phyloP scores from a whole-genome alignment of 1,140 invertebrate genomes.

The Lethocerus indicus region DNA sequence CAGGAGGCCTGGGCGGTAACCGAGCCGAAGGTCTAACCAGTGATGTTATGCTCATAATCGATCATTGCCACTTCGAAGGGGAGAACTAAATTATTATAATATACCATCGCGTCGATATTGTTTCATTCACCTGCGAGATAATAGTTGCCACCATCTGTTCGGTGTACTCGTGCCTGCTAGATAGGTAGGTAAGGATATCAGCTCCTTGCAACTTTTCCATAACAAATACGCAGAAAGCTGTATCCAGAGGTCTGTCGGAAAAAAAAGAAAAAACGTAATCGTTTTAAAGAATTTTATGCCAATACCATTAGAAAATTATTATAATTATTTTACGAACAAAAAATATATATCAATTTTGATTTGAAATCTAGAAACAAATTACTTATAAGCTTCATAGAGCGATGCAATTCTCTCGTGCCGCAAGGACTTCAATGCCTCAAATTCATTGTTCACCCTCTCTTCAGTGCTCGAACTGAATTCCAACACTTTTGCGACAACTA shows the following conservation, averaged over 20 bases:
- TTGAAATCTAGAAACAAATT: conserved; percentile 23
- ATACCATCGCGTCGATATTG: no score
- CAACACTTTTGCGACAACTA: conserved; percentile 64
- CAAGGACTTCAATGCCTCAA: conserved; percentile 58
- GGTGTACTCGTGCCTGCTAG: conserved; percentile 68
- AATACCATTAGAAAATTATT: no score
- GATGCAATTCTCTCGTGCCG: conserved; percentile 71
- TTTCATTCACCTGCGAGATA: conserved; percentile 47
- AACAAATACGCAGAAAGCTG: conserved; percentile 50
- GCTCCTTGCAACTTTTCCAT: conserved; percentile 80
- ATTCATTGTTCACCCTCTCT: conserved; percentile 53
- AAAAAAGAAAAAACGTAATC: conserved; percentile 4
- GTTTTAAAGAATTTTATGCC: no score
- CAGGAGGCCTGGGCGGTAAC: no score
- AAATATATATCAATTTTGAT: background rate
- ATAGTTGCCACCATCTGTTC: conserved; percentile 80
- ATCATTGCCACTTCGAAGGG: no score
- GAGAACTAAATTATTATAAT: no score
- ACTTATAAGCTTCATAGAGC: conserved; percentile 48
- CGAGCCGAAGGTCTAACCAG: no score
- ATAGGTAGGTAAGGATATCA: conserved; percentile 77
- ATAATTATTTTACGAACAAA: background rate
- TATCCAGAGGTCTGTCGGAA: conserved; percentile 23
- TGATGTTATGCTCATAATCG: no score
- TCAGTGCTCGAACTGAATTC: conserved; percentile 48